Evolutionary conservation across 1,140 invertebrate genomes (phyloP), one percentile per base, ranked within the genome.

Genomic region (Chironomus tepperi): DNA sequence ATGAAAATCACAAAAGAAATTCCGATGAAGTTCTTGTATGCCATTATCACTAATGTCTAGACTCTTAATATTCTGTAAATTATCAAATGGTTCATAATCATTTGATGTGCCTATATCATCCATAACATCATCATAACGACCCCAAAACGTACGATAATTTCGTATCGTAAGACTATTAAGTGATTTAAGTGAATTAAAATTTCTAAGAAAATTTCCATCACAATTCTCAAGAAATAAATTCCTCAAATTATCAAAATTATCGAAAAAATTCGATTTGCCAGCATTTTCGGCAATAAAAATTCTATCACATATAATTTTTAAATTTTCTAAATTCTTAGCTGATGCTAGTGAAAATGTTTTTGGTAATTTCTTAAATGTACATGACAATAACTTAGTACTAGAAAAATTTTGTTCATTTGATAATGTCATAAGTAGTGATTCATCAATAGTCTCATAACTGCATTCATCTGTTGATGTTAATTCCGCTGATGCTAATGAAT

Each of bases 281-380:
- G 0, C 47, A 57, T n/a, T n/a, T 18, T 70, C 18, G 65, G 16
- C 16, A 70, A 70, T 8, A 3, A 70, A 70, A 19, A 21, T 9
- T 70, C 18, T 70, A 70, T 70, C 65, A 70, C 65, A 70, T 9
- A 19, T 70, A 70, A 70, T 70, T 70, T 70, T 70, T 19, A 70
- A 21, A 21, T 70, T 70, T 21, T 70, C 65, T 21, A 70, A 16
- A 21, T 16, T 70, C 16, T 70, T 70, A 21, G 65, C 65, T 3
- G 65, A 70, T 18, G 65, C 65, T 18, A 70, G 16, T 3, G 65
- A 18, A 18, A 70, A 70, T 5, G 65, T 70, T 70, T 70, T 70
- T 70, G 65, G 65, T 70, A 70, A 18, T 70, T 70, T 70, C 65
- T 70, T 70, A 70, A 70, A 70, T 19, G n/a, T 70, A 70, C 65